Conservation (phyloP, 2,888 invertebrate species). For the Baccha elongata region DNA sequence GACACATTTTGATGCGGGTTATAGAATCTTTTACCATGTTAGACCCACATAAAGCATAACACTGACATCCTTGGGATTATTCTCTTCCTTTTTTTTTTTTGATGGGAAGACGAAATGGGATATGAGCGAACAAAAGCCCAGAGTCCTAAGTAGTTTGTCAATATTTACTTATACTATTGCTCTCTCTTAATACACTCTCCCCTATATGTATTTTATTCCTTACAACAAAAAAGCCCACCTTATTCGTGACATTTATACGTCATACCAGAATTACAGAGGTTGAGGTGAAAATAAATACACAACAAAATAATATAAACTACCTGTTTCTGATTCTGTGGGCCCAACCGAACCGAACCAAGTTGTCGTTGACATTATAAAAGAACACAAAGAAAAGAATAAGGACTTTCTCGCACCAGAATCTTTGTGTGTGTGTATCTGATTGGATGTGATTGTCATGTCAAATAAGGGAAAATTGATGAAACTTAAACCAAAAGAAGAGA, state of each 20-base stretch:
- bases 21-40: slow-evolving; percentile 13
- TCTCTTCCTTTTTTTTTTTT: slow-evolving; percentile 31
- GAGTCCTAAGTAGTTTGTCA: slow-evolving; percentile 66
- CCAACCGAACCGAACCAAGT: background rate
- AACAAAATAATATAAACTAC: slow-evolving; percentile 49
- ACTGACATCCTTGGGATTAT: slow-evolving; percentile 66
- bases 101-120: slow-evolving; percentile 35
- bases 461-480: slow-evolving; percentile 72
- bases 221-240: slow-evolving; percentile 1
- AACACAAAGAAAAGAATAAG: slow-evolving; percentile 30
- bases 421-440: slow-evolving; percentile 29
- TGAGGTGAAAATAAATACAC: slow-evolving; percentile 16
- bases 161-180: slow-evolving; percentile 68
- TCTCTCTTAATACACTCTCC: slow-evolving; percentile 23
- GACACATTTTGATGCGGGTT: slow-evolving; percentile 64
- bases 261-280: slow-evolving; percentile 27
- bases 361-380: slow-evolving; percentile 22
- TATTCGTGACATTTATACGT: slow-evolving; percentile 49
- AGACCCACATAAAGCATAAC: slow-evolving; percentile 60
- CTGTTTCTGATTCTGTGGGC: slow-evolving; percentile 55
- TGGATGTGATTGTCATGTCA: slow-evolving; percentile 73
- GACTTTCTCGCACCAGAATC: slow-evolving; percentile 22
- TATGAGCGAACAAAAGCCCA: slow-evolving; percentile 57
- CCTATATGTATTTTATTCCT: slow-evolving; percentile 10
- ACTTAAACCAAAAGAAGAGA: slow-evolving; percentile 56